Percentiles rank a stretch among this genome's conserved stretches.
Evolutionary conservation across 2,113 vertebrate genomes (phyloP).

Genomic region (Tinamus guttatus): DNA sequence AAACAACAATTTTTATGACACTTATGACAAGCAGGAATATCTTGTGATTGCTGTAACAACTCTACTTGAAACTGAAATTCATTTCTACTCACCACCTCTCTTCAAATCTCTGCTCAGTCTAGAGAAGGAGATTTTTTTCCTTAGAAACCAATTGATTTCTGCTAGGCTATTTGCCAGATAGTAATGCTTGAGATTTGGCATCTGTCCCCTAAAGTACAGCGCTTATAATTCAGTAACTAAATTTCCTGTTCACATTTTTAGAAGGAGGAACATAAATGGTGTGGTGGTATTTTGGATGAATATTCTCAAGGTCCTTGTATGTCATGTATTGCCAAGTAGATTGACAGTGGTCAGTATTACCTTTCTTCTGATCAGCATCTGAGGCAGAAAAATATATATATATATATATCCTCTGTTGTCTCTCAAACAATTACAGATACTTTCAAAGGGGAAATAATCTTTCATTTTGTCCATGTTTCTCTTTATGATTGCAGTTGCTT

Average conservation of each 20-base stretch:
- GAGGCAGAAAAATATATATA: not conserved
- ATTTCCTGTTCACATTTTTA: conserved; percentile 4
- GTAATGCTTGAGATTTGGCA: not conserved
- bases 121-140: not conserved
- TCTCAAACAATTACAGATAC: not conserved
- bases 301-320: not conserved
- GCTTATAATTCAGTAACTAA: not conserved
- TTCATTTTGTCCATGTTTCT: not conserved
- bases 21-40: not conserved
- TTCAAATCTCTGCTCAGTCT: not conserved
- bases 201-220: not conserved
- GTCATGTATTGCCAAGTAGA: not conserved
- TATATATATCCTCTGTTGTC: not conserved
- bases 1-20: not conserved
- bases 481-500: not conserved
- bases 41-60: not conserved
- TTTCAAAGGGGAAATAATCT: not conserved
- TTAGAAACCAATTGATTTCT: not conserved
- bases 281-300: not conserved
- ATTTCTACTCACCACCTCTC: not conserved
- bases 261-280: not conserved
- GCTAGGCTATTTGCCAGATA: not conserved
- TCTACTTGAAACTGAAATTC: not conserved
- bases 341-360: not conserved
- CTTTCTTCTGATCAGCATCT: not conserved